Evolutionary conservation across 2,113 vertebrate genomes (phyloP), one percentile per base, ranked within the genome.

Genomic region (Megaleporinus macrocephalus): DNA sequence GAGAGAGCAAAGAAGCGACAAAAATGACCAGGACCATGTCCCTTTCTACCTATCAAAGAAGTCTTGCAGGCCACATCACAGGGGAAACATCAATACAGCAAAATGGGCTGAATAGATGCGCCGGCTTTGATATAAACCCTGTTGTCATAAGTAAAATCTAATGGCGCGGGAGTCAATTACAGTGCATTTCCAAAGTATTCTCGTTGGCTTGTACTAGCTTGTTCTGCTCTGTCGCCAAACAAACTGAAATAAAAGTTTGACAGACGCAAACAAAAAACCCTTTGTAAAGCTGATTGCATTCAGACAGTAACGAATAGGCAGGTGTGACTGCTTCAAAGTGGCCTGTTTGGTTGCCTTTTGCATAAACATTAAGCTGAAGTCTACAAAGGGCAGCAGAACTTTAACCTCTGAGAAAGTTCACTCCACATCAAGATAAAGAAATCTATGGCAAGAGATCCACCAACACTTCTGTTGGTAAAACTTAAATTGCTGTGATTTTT

Each of bases 81-180:
- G 89, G 85, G 84, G 83, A 78, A 83, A 84, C 77, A 84, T 82
- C 78, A 83, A 87, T 82, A 89, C 87, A 84, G 88, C 59, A 69
- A 79, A 9, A 22, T 78, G 74, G 12, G 72, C 36, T 87, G 70
- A 86, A 87, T 65, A 53, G 76, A 36, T n/a, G 36, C 24, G 87
- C 82, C 81, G 87, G 86, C 89, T 44, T 68, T 71, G 66, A 73
- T 73, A 33, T 68, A 80, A 75, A 71, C 81, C 69, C 63, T 72
- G 85, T 85, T 74, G 79, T 80, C 80, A 83, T 82, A 61, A 49
- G 49, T 85, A 75, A 78, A 86, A 79, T 83, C 77, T 83, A 86
- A 83, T 76, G 85, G 81, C 41, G 9, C 41, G 9, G 81, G 83
- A 79, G 80, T 87, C 79, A 83, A 88, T 82, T 86, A 81, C n/a